Base-by-base conservation (phyloP, 2,888 invertebrate genomes). In the Sepioteuthis lessoniana region DNA sequence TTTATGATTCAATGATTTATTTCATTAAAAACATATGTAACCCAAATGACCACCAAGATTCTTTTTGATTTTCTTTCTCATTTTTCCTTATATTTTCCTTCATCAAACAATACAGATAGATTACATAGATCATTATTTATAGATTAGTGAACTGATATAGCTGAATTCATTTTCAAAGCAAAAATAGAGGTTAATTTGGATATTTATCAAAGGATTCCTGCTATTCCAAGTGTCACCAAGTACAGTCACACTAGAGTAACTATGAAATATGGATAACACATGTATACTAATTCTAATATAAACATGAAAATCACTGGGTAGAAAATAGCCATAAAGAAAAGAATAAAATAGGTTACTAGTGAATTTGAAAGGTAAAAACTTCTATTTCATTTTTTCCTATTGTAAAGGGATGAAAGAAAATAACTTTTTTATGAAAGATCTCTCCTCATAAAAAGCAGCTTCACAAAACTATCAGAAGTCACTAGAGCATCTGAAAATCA, bases 241-340 rank as follows among this genome's bases (percentile, higher is more conserved):
- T 50, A 50, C 21, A 25, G 25, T 55, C 25, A 55, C 55, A 50
- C 50, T 19, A 50, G 55, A 55, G 42, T 42, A 42, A 42, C 42
- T 42, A 42, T 55, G 25, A 55, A 55, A 55, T 55, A 76, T n/a
- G 31, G 76, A 76, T 10, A n/a, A 76, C 76, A 76, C 8, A 76
- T 76, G n/a, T 76, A 55, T 21, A 55, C 55, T 55, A 55, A 55
- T 55, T 76, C n/a, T n/a, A 5, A 10, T 76, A 31, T n/a, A 8
- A 76, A n/a, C n/a, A 76, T 76, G 76, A 76, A 76, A n/a, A 76
- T 76, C n/a, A 76, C 76, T 76, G 76, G n/a, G 76, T n/a, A 31
- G 31, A n/a, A n/a, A 19, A 13, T 31, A 5, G 19, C 10, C 0
- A 8, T 31, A n/a, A 76, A n/a, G 8, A n/a, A 13, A 76, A 8